Evolutionary conservation across 2,888 invertebrate genomes (phyloP).

Genomic region (Lottia scabra): DNA sequence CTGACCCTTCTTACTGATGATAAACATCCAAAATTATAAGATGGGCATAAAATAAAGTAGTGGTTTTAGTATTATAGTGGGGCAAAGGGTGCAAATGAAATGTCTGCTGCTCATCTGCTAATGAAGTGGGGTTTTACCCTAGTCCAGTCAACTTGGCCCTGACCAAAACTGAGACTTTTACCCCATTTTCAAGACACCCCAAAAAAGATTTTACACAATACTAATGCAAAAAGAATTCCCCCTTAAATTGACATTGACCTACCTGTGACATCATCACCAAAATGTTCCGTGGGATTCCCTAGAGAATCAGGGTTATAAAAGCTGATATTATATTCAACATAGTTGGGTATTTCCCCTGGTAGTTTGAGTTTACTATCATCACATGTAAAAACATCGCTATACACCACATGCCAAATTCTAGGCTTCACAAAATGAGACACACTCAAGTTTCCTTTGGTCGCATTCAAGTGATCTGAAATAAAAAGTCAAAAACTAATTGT

Average conservation of each 20-base stretch:
- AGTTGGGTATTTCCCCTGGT: conserved; percentile 38
- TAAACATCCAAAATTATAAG: too few relatives aligned
- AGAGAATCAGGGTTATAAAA: conserved; percentile 61
- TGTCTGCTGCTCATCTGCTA: too few relatives aligned
- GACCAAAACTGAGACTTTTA: too few relatives aligned
- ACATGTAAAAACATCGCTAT: conserved; percentile 60
- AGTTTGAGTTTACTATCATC: conserved; percentile 25
- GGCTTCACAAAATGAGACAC: conserved; percentile 49
- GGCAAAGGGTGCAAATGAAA: too few relatives aligned
- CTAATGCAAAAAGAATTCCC: too few relatives aligned
- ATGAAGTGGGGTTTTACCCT: too few relatives aligned
- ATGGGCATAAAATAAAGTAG: too few relatives aligned
- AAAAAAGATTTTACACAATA: too few relatives aligned
- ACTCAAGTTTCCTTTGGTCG: conserved; percentile 42
- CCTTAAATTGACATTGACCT: neutral
- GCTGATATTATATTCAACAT: conserved; percentile 50
- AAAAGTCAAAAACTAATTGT: neutral
- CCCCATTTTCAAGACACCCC: too few relatives aligned
- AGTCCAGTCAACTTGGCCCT: too few relatives aligned
- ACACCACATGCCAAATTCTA: conserved; percentile 58
- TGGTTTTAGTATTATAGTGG: too few relatives aligned
- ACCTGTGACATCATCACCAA: conserved; percentile 66
- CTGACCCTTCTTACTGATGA: too few relatives aligned
- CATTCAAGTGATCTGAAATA: conserved; percentile 47
- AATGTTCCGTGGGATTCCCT: conserved; percentile 63